Evolutionary conservation across 2,797 vertebrate species (phyloP).

Genomic region (Mustela erminea): DNA sequence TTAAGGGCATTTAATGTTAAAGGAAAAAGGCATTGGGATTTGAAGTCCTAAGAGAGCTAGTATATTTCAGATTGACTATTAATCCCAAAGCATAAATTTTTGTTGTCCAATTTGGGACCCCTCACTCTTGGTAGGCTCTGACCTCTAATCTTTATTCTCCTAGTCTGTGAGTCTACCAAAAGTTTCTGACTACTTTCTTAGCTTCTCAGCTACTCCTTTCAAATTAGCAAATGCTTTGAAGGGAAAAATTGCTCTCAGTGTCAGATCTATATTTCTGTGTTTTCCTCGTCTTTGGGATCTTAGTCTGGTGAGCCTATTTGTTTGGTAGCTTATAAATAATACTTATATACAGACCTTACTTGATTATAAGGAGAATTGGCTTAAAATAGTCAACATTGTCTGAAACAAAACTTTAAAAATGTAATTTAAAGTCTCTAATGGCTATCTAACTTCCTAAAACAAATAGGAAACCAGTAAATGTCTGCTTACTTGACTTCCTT

Average conservation of each 20-base stretch:
- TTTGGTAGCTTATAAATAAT: background rate
- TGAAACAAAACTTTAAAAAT: slow-evolving; percentile 26
- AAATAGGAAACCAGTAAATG: background rate
- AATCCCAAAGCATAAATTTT: background rate
- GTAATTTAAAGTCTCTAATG: background rate
- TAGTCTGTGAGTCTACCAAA: background rate
- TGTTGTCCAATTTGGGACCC: background rate
- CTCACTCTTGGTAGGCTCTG: background rate
- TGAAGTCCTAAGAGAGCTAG: background rate
- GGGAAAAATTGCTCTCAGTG: background rate
- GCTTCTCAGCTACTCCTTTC: background rate
- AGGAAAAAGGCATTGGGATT: background rate
- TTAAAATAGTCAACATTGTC: background rate
- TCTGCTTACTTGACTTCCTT: background rate
- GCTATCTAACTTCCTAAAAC: background rate
- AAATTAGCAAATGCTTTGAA: background rate
- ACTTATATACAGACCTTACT: background rate
- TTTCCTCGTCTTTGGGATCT: background rate
- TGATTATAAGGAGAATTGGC: background rate
- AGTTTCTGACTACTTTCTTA: background rate
- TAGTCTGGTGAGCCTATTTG: background rate
- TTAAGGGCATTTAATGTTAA: background rate
- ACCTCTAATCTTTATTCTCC: background rate
- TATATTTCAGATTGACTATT: background rate
- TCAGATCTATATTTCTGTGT: background rate